Evolutionary conservation across 2,113 vertebrate species (phyloP).

Genomic region (Beaufortia kweichowensis): DNA sequence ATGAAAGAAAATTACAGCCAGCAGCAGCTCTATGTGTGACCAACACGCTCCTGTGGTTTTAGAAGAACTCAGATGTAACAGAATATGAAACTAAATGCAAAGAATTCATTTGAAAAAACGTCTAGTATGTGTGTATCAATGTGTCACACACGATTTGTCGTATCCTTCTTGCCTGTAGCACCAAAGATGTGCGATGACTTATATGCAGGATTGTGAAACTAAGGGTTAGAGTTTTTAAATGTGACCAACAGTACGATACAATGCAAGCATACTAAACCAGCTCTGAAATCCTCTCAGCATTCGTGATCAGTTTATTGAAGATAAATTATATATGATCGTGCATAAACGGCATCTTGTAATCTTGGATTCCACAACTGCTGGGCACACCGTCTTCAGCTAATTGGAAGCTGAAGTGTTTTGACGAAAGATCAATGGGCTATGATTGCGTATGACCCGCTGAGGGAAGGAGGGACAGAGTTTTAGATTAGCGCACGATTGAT

Average conservation of each 20-base stretch:
- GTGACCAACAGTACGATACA: too few species aligned
- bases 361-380: constrained; percentile 28
- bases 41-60: neutral
- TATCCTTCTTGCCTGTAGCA: neutral
- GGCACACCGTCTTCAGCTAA: constrained; percentile 19
- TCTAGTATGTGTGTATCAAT: too few species aligned
- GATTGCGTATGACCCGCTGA: constrained; percentile 43
- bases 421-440: constrained; percentile 42
- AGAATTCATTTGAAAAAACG: too few species aligned
- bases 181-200: neutral
- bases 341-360: constrained; percentile 53
- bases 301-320: constrained; percentile 40
- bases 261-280: neutral
- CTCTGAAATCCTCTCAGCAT: constrained; percentile 28
- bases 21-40: neutral
- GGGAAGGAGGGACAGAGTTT: constrained; percentile 44
- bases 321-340: constrained; percentile 46
- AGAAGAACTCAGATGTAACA: neutral
- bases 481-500: constrained; percentile 56
- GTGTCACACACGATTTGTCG: too few species aligned
- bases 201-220: neutral
- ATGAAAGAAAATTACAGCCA: constrained; percentile 28
- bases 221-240: neutral
- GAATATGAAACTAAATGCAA: too few species aligned
- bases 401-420: constrained; percentile 34